Base-by-base conservation (phyloP, 2,888 invertebrate genomes). In the Heliconius ethilla region DNA sequence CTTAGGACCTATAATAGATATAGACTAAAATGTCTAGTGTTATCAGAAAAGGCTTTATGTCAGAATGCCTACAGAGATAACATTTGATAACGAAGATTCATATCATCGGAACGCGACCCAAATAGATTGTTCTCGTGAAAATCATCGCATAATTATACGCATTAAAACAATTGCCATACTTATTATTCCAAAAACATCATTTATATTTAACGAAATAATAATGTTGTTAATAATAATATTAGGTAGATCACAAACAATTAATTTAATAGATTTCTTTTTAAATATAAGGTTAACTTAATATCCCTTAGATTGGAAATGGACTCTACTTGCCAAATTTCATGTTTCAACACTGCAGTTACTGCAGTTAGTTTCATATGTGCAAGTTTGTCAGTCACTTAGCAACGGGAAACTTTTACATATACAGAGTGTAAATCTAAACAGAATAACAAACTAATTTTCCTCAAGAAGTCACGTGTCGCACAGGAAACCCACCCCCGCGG, bases 401-500 rank as follows among this genome's bases (percentile, higher is more conserved):
- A n/a, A 59, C 22, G n/a, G 11, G n/a, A n/a, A 59, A 10, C 9
- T n/a, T 15, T 22, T 59, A 59, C 51, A 51, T n/a, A n/a, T n/a
- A 59, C 22, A 59, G 59, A 59, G n/a, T 10, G n/a, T 59, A 59
- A 59, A n/a, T 59, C 11, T 59, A 59, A 66, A 33, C 1, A 18
- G 29, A 10, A 66, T 33, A 33, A 67, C n/a, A 67, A 18, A 37
- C 25, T n/a, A 59, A 72, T 73, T 77, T 67, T 77, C 37, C 77
- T 40, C 27, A 27, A 55, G 13, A 62, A 72, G 59, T 27, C 70
- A 67, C 77, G 70, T 67, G 74, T 27, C 33, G 59, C 70, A 81
- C 74, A 75, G 81, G 79, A 80, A 74, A 76, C 55, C 75, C 85
- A 83, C 86, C 86, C 86, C 84, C 86, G 83, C 86, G 86, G 86